These are phyloP conservation scores for Matsumyia berberina DNA, from an alignment of 2,888 invertebrate genomes.

Conservation along the genomic window DNA sequence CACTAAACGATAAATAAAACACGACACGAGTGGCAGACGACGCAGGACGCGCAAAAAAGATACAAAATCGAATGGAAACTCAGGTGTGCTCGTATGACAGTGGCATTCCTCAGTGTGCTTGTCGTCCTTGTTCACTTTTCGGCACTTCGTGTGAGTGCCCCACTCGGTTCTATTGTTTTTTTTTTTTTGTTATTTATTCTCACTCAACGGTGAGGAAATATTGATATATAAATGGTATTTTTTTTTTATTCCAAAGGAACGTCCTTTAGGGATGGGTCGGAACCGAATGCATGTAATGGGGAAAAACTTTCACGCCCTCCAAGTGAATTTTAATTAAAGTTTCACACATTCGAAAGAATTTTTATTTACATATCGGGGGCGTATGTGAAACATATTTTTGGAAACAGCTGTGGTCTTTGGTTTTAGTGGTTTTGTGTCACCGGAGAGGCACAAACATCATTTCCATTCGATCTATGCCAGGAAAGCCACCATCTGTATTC, in stretches of 20 bases:
- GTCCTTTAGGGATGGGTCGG: too few relatives aligned
- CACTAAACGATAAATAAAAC: conserved; percentile 20
- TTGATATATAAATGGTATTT: neutral
- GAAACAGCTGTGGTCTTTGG: neutral
- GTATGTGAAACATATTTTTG: neutral
- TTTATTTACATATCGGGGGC: neutral
- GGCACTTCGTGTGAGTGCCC: neutral
- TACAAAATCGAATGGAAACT: neutral
- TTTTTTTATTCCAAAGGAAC: neutral
- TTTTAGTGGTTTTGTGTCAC: neutral
- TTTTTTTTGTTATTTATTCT: conserved; percentile 13
- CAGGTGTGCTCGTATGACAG: neutral
- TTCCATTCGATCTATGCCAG: neutral
- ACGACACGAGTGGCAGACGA: neutral
- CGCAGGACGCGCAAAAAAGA: neutral
- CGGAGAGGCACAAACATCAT: neutral
- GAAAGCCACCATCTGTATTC: conserved; percentile 4
- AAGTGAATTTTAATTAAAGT: conserved; percentile 23
- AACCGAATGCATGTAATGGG: neutral
- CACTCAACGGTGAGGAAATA: neutral
- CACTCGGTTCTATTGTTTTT: neutral
- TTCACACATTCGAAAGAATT: neutral
- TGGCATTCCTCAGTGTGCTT: neutral
- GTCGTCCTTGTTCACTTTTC: neutral
- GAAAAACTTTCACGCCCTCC: neutral